Evolutionary conservation across 2,888 invertebrate species (phyloP), one percentile per base, ranked within the genome.

Genomic region (Leptinotarsa rubiginosa): DNA sequence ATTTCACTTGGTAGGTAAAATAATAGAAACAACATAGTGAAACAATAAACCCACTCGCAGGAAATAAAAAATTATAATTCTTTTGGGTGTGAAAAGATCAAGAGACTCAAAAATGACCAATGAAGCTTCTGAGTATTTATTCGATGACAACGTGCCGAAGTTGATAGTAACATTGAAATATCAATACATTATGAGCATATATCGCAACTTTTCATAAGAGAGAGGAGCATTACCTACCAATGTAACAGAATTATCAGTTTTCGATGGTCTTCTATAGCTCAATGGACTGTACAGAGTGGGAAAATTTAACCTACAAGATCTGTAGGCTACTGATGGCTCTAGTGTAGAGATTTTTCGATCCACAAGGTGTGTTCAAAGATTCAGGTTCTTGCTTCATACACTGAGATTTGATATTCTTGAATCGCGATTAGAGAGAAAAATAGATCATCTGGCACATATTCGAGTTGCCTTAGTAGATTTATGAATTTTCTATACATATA

Each of bases 291-390:
- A 59, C 16, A 25, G 5, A 59, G 16, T 20, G 2, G 25, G 16
- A 22, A 2, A 22, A 22, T 25, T 25, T 1, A 56, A 59, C 59
- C 59, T 59, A 0, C 2, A 20, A 12, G 25, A 59, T 25, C 15
- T 25, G 0, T 25, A 22, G 25, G 16, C 25, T 16, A 59, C 59
- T 25, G 59, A 25, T 5, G 59, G 59, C 5, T 59, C 22, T 16
- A 15, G 25, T 13, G 59, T 59, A 3, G 25, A 25, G 1, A 59
- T 59, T 22, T 59, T 59, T 25, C 2, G 59, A 59, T 22, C 22
- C 22, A 79, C 79, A 54, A 83, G 84, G 83, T 67, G 70, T 25
- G 15, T 65, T 18, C 75, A 79, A 73, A 22, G 82, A 47, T 85
- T 84, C 75, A 75, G 77, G 59, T 81, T 81, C 77, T 69, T 82